phyloP scores from a whole-genome alignment of 2,888 invertebrate genomes.

The Schrankia costaestrigalis region DNA sequence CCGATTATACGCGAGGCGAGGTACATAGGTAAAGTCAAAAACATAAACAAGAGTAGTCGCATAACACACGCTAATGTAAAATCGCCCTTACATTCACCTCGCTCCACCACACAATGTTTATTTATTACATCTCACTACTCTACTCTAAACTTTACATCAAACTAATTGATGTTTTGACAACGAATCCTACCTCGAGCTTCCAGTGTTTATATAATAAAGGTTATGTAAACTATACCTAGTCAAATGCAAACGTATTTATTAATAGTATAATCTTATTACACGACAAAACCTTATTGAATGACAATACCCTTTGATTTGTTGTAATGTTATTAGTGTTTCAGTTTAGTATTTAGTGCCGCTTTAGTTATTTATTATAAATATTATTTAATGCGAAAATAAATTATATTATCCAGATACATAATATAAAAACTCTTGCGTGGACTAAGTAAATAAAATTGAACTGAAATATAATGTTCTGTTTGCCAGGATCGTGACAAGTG shows the following conservation, averaged over 20 bases:
- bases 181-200: constrained; percentile 10
- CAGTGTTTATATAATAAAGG: constrained; percentile 6
- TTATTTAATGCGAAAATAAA: too few relatives aligned
- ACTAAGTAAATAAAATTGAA: too few relatives aligned
- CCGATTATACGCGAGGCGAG: too few relatives aligned
- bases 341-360: too few relatives aligned
- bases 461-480: too few relatives aligned
- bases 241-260: constrained; percentile 6
- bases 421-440: too few relatives aligned
- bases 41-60: neutral
- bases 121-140: too few relatives aligned
- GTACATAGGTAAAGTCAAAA: too few relatives aligned
- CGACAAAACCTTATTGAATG: constrained; percentile 8
- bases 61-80: neutral
- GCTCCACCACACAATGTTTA: constrained; percentile 11
- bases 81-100: neutral
- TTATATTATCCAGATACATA: too few relatives aligned
- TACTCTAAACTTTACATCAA: constrained; percentile 7
- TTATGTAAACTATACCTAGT: constrained; percentile 2
- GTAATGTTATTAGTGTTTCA: too few relatives aligned
- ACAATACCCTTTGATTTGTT: constrained; percentile 2
- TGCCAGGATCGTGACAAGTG: too few relatives aligned
- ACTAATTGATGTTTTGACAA: constrained; percentile 25
- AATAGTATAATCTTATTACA: constrained; percentile 11
- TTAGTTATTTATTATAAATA: too few relatives aligned